Base-by-base conservation (phyloP, 53 echinoderm and acorn worm genomes). In the Echinarachnius parma region DNA sequence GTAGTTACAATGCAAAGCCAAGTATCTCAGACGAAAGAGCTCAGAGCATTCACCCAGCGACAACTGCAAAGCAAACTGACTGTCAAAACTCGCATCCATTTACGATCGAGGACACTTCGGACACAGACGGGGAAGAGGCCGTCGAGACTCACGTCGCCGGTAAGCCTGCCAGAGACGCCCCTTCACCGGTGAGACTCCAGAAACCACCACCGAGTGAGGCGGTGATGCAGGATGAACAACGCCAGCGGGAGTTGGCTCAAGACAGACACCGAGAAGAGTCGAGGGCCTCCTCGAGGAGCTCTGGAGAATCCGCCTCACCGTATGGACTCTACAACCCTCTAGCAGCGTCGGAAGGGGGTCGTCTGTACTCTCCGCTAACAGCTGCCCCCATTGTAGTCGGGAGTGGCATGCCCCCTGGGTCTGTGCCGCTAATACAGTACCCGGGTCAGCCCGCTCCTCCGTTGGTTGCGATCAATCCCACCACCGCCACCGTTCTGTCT, bases 1-100 rank as follows among this genome's bases (percentile, higher is more conserved):
- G 70, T 69, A 69, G 70, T 69, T 69, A 69, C 70, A 69, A 69
- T 69, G 70, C 70, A 34, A 69, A 69, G 26, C 70, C 70, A 31
- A 69, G 52, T 53, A 69, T 34, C 5, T 53, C 70, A 69, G 70
- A 69, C 16, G 70, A 69, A 3, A 69, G 24, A 69, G 35, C 50
- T 53, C 70, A 53, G 20, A 50, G 53, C 22, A 21, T 50, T 53
- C 53, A 50, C 32, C 70, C 70, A 69, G 33, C 70, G 15, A 35
- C 70, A 4, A 23, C 70, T 34, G 27, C 46, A 13, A 47, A 66
- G 48, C 66, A 28, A 47, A 53, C 54, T 53, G 21, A 53, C 10
- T 53, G 9, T 5, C 31, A 53, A 33, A 50, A 69, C 53, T 69
- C 70, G 13, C 70, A 69, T 53, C 70, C 70, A 23, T 69, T 69